Base-by-base conservation (phyloP, 2,113 vertebrate genomes). In the Stigmatopora argus region DNA sequence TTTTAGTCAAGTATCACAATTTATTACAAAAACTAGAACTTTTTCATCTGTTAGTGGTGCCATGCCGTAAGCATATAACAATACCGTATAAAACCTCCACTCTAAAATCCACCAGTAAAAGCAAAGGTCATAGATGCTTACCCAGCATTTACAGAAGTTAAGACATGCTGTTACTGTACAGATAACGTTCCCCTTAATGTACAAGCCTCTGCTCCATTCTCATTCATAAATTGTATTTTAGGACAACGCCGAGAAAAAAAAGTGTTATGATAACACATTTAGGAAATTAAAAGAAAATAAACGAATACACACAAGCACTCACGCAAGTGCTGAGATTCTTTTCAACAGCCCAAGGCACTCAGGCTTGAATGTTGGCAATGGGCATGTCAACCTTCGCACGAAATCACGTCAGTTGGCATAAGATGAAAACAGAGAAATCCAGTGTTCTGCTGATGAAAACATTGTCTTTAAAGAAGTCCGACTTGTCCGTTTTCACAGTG, bases 301-400 rank as follows among this genome's bases (percentile, higher is more conserved):
- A 80, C 35, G 77, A 49, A 69, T 81, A 82, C 75, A 82, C 74
- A 87, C 87, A 88, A 87, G 90, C 74, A 59, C 86, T 86, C 85
- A 89, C 67, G 63, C 76, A 83, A 55, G 83, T 81, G 85, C 80
- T 74, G 78, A 86, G 73, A 82, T 87, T 74, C 83, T 84, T 81
- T 70, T 83, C 86, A 83, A 89, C 89, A 86, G 91, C 91, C 93
- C 90, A 88, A 94, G 93, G 92, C 93, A 92, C 92, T 88, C 92
- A 90, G 92, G 92, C 92, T 83, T 91, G 65, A 80, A 81, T 78
- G 85, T 93, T 90, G 93, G 93, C 93, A 92, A 90, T 87, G 86
- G 86, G 81, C 72, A 79, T 61, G 65, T 83, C 71, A 75, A 75
- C 84, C 77, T 76, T 85, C 75, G 77, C 83, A 84, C 77, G 77